Percentiles rank a stretch among this genome's conserved stretches.
Evolutionary conservation across 2,113 vertebrate species (phyloP).

Genomic region (Phrynosoma platyrhinos): DNA sequence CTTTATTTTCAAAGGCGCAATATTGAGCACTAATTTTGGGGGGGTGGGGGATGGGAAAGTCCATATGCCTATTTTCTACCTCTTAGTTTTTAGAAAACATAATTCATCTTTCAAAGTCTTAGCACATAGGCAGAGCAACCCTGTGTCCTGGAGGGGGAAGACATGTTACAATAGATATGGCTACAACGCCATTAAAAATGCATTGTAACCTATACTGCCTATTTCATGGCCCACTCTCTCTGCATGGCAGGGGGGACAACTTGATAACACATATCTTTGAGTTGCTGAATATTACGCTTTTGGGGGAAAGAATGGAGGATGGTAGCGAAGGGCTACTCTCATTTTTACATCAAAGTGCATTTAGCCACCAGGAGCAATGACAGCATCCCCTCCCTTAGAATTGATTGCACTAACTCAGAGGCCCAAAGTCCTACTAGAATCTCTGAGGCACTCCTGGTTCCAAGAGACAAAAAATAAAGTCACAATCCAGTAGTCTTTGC

Average conservation of each 20-base stretch:
- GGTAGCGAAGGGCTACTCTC: slow-evolving; percentile 65
- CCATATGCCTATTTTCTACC: slow-evolving; percentile 54
- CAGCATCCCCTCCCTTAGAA: slow-evolving; percentile 68
- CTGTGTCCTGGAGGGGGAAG: slow-evolving; percentile 77
- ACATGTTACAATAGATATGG: slow-evolving; percentile 75
- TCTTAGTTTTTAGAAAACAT: slow-evolving; percentile 55
- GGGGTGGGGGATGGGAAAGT: slow-evolving; percentile 53
- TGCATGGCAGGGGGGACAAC: slow-evolving; percentile 64
- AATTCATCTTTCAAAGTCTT: slow-evolving; percentile 58
- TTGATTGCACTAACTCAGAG: slow-evolving; percentile 81
- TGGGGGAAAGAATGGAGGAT: slow-evolving; percentile 53
- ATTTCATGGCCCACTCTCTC: slow-evolving; percentile 61
- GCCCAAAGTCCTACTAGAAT: slow-evolving; percentile 79
- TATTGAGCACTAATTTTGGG: slow-evolving; percentile 65
- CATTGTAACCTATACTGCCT: slow-evolving; percentile 74
- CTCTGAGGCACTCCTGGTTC: slow-evolving; percentile 86
- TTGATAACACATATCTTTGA: slow-evolving; percentile 69
- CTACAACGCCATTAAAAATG: slow-evolving; percentile 75
- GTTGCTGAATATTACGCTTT: slow-evolving; percentile 68
- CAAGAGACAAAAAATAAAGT: slow-evolving; percentile 72
- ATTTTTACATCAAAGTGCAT: slow-evolving; percentile 77
- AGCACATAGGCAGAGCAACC: slow-evolving; percentile 69
- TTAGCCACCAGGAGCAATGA: slow-evolving; percentile 72
- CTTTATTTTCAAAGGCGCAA: slow-evolving; percentile 46
- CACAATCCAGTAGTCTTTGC: slow-evolving; percentile 81